Base-by-base conservation (phyloP, 2,888 invertebrate genomes). In the Trachelus iudaicus region DNA sequence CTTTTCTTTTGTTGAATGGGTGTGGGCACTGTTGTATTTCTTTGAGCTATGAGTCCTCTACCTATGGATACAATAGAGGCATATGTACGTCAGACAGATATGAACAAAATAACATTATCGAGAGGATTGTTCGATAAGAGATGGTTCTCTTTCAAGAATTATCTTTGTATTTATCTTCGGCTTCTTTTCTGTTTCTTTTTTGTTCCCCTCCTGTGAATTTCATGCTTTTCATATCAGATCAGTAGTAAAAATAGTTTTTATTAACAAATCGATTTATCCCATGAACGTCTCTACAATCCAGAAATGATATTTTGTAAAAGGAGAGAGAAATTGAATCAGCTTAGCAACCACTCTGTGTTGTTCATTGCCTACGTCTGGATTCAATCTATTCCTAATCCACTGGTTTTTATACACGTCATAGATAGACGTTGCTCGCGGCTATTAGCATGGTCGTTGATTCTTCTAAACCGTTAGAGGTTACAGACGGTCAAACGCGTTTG, bases 391-490 rank as follows among this genome's bases (percentile, higher is more conserved):
- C 56, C 56, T 56, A 56, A 23, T 56, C 15, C 56, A 2, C 56
- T 56, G 9, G 56, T 23, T 56, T 56, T 56, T 56, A 56, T 56
- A 56, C 23, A 9, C 23, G 23, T 56, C 15, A 56, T 15, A 56
- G 56, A 56, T 4, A 40, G 15, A 2, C 56, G 31, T 33, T 33
- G 71, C 71, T 71, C 31, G 13, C 11, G 31, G 31, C 71, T 71
- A 15, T 33, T 33, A 33, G 71, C 31, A 13, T 33, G 15, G 71
- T 31, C 71, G n/a, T 71, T 71, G 71, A 71, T 71, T 71, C 71
- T 79, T 78, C 75, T 79, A 80, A 82, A 87, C 90, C 90, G 90
- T 90, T 90, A 90, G 89, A 89, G 89, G 89, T 89, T 85, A 82
- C 87, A 89, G 89, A 89, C 89, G 89, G 89, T 90, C 89, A 88